Percentiles rank a stretch among this genome's conserved stretches.
Conservation (phyloP, 2,113 vertebrate genomes). For the Pao palembangensis region DNA sequence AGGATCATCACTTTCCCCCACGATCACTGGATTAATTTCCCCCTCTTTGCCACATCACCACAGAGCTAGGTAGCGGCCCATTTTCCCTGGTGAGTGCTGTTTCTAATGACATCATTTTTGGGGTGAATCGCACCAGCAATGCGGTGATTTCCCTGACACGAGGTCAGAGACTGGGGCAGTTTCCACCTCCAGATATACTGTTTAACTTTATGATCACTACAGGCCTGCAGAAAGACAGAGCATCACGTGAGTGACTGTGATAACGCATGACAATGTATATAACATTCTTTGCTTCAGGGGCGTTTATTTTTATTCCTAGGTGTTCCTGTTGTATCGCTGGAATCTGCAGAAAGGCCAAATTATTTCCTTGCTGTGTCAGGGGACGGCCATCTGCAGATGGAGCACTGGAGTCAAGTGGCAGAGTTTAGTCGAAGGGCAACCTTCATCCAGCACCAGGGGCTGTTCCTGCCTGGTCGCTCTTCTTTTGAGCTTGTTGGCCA, state of each 20-base stretch:
- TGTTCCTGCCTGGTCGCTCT: constrained; percentile 85
- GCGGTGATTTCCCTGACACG: constrained; percentile 84
- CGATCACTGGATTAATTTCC: constrained; percentile 8
- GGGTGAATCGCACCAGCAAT: constrained; percentile 85
- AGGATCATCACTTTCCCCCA: constrained; percentile 3
- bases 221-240: constrained; percentile 87
- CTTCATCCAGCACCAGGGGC: constrained; percentile 89
- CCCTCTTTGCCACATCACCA: constrained; percentile 1
- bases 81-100: constrained; percentile 85
- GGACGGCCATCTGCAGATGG: constrained; percentile 75
- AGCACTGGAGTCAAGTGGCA: constrained; percentile 81
- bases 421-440: constrained; percentile 82
- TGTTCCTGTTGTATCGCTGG: constrained; percentile 84
- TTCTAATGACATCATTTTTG: constrained; percentile 83
- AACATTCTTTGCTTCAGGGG: neutral
- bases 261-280: neutral
- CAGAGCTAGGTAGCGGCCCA: constrained; percentile 92
- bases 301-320: constrained; percentile 64
- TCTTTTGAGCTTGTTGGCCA: constrained; percentile 87
- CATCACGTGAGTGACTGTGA: constrained; percentile 80
- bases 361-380: constrained; percentile 84
- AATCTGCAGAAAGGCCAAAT: constrained; percentile 95
- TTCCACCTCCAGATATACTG: constrained; percentile 70
- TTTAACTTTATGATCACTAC: constrained; percentile 96
- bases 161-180: constrained; percentile 61